Evolutionary conservation across 2,113 vertebrate species (phyloP).

Genomic region (Micronisus gabar): DNA sequence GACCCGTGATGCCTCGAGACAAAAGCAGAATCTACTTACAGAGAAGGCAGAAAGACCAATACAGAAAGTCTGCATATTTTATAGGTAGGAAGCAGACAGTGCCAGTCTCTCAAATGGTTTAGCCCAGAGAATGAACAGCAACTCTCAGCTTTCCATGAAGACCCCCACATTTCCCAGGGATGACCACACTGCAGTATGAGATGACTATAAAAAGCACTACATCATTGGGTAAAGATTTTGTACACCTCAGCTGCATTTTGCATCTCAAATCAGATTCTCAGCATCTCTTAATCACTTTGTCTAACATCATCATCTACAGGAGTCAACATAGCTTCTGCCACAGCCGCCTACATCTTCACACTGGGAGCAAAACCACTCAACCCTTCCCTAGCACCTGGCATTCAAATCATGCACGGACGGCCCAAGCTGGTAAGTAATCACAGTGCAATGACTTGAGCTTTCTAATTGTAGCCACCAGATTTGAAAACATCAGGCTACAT

Average conservation of each 20-base stretch:
- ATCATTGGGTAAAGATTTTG: neutral
- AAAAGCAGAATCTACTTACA: neutral
- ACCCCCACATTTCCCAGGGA: neutral
- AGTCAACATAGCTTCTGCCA: neutral
- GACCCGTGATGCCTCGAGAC: fast-evolving
- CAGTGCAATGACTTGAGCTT: neutral
- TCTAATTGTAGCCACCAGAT: neutral
- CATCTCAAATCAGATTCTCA: neutral
- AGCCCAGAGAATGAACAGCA: neutral
- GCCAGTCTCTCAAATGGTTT: neutral
- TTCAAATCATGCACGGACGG: neutral
- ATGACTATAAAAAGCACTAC: neutral
- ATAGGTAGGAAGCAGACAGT: neutral
- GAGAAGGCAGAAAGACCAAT: neutral
- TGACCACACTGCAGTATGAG: neutral
- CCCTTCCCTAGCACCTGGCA: neutral
- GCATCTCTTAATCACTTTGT: neutral
- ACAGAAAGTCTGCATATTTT: neutral
- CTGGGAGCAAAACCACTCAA: neutral
- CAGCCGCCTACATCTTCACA: neutral
- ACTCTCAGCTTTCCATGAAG: neutral
- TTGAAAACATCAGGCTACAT: neutral
- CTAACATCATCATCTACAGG: neutral
- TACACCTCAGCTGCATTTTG: neutral
- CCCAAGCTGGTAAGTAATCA: neutral